These are phyloP conservation scores for Poecilia gillii DNA, from an alignment of 2,797 vertebrate species.

Conservation along the genomic window DNA sequence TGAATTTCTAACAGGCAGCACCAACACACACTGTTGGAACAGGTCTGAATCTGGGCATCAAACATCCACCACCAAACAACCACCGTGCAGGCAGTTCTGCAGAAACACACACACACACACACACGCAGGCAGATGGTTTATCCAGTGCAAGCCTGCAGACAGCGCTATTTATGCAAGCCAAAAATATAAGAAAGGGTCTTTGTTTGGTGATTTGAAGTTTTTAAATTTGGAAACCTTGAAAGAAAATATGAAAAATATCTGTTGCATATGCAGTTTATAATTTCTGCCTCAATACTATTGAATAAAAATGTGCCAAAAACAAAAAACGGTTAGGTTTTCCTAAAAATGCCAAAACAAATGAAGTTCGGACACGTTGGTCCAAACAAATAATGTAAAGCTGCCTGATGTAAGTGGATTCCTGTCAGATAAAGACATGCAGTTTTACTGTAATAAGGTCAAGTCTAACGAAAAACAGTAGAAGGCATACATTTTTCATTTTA, in stretches of 20 bases:
- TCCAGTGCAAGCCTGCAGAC: slow-evolving; percentile 54
- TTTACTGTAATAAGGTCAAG: neutral
- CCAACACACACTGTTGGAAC: slow-evolving; percentile 66
- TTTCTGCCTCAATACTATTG: neutral
- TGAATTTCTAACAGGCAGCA: slow-evolving; percentile 79
- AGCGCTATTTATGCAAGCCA: slow-evolving; percentile 59
- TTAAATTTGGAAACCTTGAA: slow-evolving; percentile 15
- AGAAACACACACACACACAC: slow-evolving; percentile 26
- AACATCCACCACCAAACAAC: slow-evolving; percentile 58
- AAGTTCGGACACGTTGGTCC: slow-evolving; percentile 17
- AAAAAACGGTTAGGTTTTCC: neutral
- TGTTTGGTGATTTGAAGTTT: slow-evolving; percentile 25
- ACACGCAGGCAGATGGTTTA: slow-evolving; percentile 47
- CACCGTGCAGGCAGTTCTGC: slow-evolving; percentile 36
- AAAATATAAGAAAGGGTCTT: slow-evolving; percentile 51
- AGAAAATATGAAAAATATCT: neutral
- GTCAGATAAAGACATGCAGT: neutral
- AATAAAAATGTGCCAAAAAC: neutral
- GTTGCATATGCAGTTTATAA: neutral
- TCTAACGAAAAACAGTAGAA: neutral
- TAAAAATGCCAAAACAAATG: neutral
- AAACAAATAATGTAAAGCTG: neutral
- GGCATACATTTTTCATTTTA: neutral
- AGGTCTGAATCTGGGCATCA: slow-evolving; percentile 74
- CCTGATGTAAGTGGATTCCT: neutral